phyloP scores from a whole-genome alignment of 2,113 vertebrate species.

The Hypocryptadius cinnamomeus region DNA sequence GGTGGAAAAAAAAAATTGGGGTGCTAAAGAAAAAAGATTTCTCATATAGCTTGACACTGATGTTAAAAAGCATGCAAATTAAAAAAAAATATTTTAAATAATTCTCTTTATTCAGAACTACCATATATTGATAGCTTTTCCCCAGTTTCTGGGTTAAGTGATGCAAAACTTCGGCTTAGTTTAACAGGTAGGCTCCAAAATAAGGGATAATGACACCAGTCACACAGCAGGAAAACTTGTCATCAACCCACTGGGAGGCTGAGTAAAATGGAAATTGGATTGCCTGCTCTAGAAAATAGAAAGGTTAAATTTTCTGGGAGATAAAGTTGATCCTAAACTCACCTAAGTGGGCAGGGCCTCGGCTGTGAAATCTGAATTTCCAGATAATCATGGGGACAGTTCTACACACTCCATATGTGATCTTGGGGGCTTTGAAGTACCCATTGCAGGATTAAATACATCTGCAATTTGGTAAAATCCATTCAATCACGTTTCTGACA shows the following conservation, averaged over 20 bases:
- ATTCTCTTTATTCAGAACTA: not conserved
- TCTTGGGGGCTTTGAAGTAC: not conserved
- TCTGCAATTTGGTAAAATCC: not conserved
- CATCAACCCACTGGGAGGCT: not conserved
- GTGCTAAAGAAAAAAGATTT: not conserved
- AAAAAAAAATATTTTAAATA: not conserved
- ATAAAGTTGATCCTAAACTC: conserved; percentile 21
- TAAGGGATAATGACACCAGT: not conserved
- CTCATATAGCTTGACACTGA: not conserved
- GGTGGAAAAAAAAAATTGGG: not conserved
- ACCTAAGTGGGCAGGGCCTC: not conserved
- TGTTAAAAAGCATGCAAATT: not conserved
- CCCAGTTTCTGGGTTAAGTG: not conserved
- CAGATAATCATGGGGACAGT: not conserved
- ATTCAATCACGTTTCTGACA: not conserved
- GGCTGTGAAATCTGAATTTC: not conserved
- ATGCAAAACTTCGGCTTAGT: not conserved
- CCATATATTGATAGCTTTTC: not conserved
- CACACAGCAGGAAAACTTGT: not conserved
- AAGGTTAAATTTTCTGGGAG: conserved; percentile 15
- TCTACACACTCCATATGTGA: not conserved
- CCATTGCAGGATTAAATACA: not conserved
- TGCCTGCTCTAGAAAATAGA: not conserved
- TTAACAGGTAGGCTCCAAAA: not conserved
- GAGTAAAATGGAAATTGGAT: not conserved